Evolutionary conservation across 2,113 vertebrate species (phyloP).

Genomic region (Haemorhous mexicanus): DNA sequence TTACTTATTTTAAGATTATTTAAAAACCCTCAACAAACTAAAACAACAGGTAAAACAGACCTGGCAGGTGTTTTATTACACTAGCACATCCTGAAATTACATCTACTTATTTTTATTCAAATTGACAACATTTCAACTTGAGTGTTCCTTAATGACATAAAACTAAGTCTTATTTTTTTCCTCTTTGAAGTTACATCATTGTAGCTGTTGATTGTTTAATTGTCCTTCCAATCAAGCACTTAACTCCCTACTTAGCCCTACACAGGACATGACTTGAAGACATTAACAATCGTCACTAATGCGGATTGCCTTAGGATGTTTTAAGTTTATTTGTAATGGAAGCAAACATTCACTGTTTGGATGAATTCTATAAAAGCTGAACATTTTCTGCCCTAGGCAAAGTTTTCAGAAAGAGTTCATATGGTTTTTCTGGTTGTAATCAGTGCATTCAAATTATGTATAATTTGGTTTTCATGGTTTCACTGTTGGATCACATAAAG

Average conservation of each 20-base stretch:
- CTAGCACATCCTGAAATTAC: constrained; percentile 19
- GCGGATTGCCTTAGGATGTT: constrained; percentile 63
- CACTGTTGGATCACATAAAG: constrained; percentile 68
- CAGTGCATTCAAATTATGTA: constrained; percentile 69
- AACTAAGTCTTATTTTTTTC: constrained; percentile 15
- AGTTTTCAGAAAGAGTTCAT: constrained; percentile 64
- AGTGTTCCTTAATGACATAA: constrained; percentile 49
- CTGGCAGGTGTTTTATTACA: background rate
- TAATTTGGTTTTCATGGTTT: constrained; percentile 73
- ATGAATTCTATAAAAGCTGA: constrained; percentile 68
- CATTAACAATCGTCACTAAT: constrained; percentile 50
- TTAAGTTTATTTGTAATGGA: constrained; percentile 67
- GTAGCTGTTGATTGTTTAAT: constrained; percentile 60
- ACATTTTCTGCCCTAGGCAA: constrained; percentile 67
- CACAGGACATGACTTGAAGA: constrained; percentile 61
- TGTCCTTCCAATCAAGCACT: constrained; percentile 48
- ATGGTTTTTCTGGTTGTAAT: constrained; percentile 71
- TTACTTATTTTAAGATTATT: background rate
- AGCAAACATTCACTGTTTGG: constrained; percentile 55
- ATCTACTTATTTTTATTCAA: constrained; percentile 37
- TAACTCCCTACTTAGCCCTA: constrained; percentile 54
- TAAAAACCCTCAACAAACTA: background rate
- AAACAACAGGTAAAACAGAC: background rate
- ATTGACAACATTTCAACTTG: constrained; percentile 29
- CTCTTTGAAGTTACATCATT: constrained; percentile 54